Evolutionary conservation across 2,888 invertebrate genomes (phyloP), one percentile per base, ranked within the genome.

Genomic region (Leptinotarsa rubiginosa): DNA sequence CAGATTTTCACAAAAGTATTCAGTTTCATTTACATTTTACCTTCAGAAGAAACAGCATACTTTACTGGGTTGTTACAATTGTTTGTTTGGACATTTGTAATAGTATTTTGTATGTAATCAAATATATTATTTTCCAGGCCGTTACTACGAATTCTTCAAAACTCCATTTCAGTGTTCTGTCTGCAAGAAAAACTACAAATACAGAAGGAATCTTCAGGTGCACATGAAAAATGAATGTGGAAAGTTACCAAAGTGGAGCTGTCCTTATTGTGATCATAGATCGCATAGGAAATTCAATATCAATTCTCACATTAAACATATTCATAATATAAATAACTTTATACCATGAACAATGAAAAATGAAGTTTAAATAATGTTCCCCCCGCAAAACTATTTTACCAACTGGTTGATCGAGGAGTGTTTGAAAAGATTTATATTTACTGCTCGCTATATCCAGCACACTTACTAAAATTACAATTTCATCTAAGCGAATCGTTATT

Each of bases 271-370:
- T 75, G 71, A 77, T 10, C 81, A 83, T 66, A 80, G 74, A 49
- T 78, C 82, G 10, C 80, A 83, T 65, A 72, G 82, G 59, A 81
- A 76, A 47, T 82, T 81, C 65, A 81, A 81, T 72, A 76, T 83
- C 25, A 79, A 77, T 56, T 75, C 69, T 15, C 84, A 84, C 65
- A 77, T 81, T 25, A 75, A 72, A 59, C 78, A 76, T 87, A 89
- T 85, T 82, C 89, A 83, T 56, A 74, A 73, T 56, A 56, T 56
- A 52, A 47, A 69, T 25, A 64, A 69, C 16, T 64, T 20, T 22
- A 47, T 71, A 54, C 47, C 65, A 16, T 56, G 52, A 71, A 12
- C 1, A 20, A n/a, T 12, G 18, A 3, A 54, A 65, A 18, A 10
- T 3, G 41, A 41, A 41, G 41, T 41, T 41, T 3, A 10, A 41